phyloP scores from a whole-genome alignment of 2,888 invertebrate species.

The Melanchra persicariae region DNA sequence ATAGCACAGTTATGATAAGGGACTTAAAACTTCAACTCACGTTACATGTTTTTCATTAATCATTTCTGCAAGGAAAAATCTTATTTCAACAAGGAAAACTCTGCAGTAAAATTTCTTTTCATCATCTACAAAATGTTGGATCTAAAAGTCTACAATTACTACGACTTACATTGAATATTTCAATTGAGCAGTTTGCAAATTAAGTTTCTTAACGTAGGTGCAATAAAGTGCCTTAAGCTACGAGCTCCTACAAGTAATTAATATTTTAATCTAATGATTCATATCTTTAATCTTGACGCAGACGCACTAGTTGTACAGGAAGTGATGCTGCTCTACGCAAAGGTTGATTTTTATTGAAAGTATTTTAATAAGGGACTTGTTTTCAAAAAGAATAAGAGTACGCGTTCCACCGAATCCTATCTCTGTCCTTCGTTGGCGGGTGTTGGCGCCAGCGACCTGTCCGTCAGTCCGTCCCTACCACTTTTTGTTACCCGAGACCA shows the following conservation, averaged over 20 bases:
- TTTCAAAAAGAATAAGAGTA: conserved; percentile 41
- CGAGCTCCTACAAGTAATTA: conserved; percentile 37
- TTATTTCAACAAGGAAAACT: conserved; percentile 27
- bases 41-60: conserved; percentile 50
- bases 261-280: conserved; percentile 57
- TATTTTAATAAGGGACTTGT: conserved; percentile 47
- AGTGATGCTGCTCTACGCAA: conserved; percentile 45
- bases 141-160: background rate
- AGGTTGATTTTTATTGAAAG: conserved; percentile 47
- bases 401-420: conserved; percentile 47
- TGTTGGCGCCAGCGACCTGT: conserved; percentile 59
- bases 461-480: conserved; percentile 49
- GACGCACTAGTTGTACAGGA: conserved; percentile 50
- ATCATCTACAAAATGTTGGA: background rate
- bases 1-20: conserved; percentile 56
- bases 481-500: conserved; percentile 62
- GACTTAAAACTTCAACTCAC: conserved; percentile 46
- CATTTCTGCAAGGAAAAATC: conserved; percentile 27
- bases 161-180: background rate
- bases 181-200: conserved; percentile 3
- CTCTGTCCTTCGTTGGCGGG: conserved; percentile 51
- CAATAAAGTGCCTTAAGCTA: conserved; percentile 19
- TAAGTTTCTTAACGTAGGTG: conserved; percentile 1
- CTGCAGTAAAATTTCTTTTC: conserved; percentile 7
- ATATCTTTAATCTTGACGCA: conserved; percentile 50